Conservation (phyloP, 2,888 invertebrate genomes). For the Pogonocherus hispidulus region DNA sequence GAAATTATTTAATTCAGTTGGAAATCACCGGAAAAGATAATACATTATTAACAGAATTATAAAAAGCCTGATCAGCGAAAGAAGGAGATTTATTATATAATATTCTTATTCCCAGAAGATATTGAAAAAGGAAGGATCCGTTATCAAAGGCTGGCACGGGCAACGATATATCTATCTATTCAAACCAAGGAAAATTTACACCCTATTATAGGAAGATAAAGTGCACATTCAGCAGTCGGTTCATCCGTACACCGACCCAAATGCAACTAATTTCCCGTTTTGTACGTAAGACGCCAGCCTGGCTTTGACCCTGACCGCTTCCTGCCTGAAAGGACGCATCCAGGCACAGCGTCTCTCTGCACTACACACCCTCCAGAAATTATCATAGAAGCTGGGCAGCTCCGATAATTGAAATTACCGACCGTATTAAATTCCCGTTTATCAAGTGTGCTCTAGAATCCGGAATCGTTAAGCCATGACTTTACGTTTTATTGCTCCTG, state of each 20-base stretch:
- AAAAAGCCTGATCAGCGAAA: too few relatives aligned
- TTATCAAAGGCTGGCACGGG: not conserved
- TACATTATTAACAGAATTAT: too few relatives aligned
- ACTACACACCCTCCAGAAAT: not conserved
- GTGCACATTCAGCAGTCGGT: constrained; percentile 19
- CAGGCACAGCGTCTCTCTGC: not conserved
- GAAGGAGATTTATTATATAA: too few relatives aligned
- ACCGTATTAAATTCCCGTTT: constrained; percentile 19
- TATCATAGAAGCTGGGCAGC: not conserved
- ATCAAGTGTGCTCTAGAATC: not conserved
- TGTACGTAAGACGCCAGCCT: constrained; percentile 15
- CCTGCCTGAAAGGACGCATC: constrained; percentile 3
- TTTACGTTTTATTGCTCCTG: constrained; percentile 1
- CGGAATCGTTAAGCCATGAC: not conserved
- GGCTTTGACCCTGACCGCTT: constrained; percentile 22
- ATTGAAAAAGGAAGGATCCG: not conserved
- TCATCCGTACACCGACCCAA: constrained; percentile 17
- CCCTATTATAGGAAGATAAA: constrained; percentile 13
- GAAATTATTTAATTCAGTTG: too few relatives aligned
- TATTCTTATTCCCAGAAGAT: too few relatives aligned
- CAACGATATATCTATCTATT: constrained; percentile 1
- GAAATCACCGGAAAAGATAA: too few relatives aligned
- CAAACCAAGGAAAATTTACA: constrained; percentile 18
- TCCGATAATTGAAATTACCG: constrained; percentile 25
- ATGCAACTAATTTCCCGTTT: constrained; percentile 27